These are phyloP conservation scores for Noctilio leporinus DNA, from an alignment of 2,113 vertebrate species.

Conservation along the genomic window DNA sequence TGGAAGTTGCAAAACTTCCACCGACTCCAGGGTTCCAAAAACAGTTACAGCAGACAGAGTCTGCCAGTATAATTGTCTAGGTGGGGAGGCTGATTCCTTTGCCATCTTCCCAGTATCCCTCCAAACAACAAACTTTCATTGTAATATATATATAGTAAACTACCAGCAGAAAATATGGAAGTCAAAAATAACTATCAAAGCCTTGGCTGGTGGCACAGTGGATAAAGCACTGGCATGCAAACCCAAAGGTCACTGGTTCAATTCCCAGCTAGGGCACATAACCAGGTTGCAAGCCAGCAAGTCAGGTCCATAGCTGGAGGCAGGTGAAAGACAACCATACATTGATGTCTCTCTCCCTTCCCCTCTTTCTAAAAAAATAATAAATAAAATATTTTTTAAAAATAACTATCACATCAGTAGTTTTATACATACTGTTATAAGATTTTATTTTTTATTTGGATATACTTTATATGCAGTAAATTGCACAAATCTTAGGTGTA, in stretches of 20 bases:
- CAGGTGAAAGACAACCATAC: no score
- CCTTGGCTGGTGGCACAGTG: no score
- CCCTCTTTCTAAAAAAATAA: no score
- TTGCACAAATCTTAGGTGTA: not conserved
- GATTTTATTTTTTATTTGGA: not conserved
- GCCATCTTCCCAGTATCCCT: not conserved
- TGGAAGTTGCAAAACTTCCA: not conserved
- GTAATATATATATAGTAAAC: not conserved
- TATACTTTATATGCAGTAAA: not conserved
- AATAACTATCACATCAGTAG: not conserved
- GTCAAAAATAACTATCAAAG: slow-evolving; percentile 1
- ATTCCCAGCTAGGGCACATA: no score
- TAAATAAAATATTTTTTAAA: no score
- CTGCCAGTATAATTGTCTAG: not conserved
- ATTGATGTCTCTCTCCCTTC: no score
- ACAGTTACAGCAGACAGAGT: not conserved
- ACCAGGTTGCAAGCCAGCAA: no score
- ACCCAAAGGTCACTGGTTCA: no score
- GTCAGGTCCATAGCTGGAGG: no score
- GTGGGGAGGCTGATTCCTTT: not conserved
- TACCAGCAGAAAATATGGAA: not conserved
- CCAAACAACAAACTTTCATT: not conserved
- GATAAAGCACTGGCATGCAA: no score
- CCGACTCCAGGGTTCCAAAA: not conserved
- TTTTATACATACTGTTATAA: not conserved